Conservation (phyloP, 2,888 invertebrate genomes). For the Eurois occulta region DNA sequence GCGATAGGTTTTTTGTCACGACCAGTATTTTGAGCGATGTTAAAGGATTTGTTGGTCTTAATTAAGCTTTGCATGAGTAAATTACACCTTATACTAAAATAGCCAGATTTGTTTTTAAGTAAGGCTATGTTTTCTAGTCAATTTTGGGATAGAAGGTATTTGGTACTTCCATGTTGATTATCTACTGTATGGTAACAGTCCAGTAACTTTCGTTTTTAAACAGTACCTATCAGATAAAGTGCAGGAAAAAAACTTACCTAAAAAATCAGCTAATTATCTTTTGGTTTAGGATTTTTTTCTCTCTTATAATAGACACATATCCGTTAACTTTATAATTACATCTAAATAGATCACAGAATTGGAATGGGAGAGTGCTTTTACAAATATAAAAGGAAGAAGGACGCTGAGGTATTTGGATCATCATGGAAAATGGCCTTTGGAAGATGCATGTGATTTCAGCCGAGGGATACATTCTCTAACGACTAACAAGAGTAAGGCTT, state of each 20-base stretch:
- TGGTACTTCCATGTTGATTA: not conserved
- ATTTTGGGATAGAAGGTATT: not conserved
- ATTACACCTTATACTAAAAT: slow-evolving; percentile 18
- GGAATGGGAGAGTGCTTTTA: slow-evolving; percentile 64
- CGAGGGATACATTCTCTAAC: slow-evolving; percentile 33
- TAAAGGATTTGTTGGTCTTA: slow-evolving; percentile 31
- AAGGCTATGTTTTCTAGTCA: not conserved
- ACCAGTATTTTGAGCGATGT: slow-evolving; percentile 31
- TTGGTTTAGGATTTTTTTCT: slow-evolving; percentile 17
- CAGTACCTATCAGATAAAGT: not conserved
- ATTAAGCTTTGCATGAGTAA: slow-evolving; percentile 23
- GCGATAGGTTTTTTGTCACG: slow-evolving; percentile 6
- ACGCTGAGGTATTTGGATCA: slow-evolving; percentile 69
- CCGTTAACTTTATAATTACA: slow-evolving; percentile 52
- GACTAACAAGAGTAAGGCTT: slow-evolving; percentile 54
- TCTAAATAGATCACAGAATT: slow-evolving; percentile 77
- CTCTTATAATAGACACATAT: slow-evolving; percentile 51
- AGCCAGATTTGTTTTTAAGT: slow-evolving; percentile 7
- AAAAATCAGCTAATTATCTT: slow-evolving; percentile 45
- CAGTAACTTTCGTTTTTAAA: not conserved
- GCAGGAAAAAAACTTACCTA: slow-evolving; percentile 20
- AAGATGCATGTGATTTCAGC: slow-evolving; percentile 50
- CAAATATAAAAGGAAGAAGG: slow-evolving; percentile 50
- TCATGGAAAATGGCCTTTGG: slow-evolving; percentile 69
- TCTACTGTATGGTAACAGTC: not conserved